Percentiles rank a stretch among this genome's conserved stretches.
Evolutionary conservation across 2,113 vertebrate species (phyloP).

Genomic region (Calypte anna): DNA sequence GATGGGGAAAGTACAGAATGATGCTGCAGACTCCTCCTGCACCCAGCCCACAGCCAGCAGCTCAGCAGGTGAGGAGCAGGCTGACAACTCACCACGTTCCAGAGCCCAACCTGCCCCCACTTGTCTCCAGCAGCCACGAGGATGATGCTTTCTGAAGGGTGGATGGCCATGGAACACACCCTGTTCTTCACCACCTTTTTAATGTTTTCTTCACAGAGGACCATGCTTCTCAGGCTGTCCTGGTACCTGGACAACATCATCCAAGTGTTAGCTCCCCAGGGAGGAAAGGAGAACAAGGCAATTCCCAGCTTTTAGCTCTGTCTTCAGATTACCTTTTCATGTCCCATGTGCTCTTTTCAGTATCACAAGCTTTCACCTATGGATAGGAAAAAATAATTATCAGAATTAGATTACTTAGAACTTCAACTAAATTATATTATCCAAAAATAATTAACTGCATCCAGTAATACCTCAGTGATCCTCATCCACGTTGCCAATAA

Average conservation of each 20-base stretch:
- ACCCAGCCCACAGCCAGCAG: neutral
- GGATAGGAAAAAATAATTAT: neutral
- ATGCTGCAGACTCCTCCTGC: neutral
- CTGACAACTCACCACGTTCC: conserved; percentile 82
- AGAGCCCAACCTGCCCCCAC: conserved; percentile 85
- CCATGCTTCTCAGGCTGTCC: conserved; percentile 77
- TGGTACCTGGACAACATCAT: conserved; percentile 77
- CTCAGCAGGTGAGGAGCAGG: neutral
- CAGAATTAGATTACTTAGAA: neutral
- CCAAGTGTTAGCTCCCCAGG: neutral
- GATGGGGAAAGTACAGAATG: fast-evolving
- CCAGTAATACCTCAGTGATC: conserved; percentile 73
- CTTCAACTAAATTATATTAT: neutral
- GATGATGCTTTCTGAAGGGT: conserved; percentile 80
- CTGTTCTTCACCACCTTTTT: conserved; percentile 82
- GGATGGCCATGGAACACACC: conserved; percentile 82
- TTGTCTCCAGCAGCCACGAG: conserved; percentile 87
- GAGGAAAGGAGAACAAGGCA: neutral
- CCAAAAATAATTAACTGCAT: neutral
- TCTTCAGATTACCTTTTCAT: conserved; percentile 64
- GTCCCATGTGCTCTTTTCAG: neutral
- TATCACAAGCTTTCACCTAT: conserved; percentile 18
- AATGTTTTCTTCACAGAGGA: conserved; percentile 67
- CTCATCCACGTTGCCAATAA: conserved; percentile 68
- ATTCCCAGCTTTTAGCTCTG: neutral